Evolutionary conservation across 2,113 vertebrate genomes (phyloP), one percentile per base, ranked within the genome.

Genomic region (Emydura subglobosa): DNA sequence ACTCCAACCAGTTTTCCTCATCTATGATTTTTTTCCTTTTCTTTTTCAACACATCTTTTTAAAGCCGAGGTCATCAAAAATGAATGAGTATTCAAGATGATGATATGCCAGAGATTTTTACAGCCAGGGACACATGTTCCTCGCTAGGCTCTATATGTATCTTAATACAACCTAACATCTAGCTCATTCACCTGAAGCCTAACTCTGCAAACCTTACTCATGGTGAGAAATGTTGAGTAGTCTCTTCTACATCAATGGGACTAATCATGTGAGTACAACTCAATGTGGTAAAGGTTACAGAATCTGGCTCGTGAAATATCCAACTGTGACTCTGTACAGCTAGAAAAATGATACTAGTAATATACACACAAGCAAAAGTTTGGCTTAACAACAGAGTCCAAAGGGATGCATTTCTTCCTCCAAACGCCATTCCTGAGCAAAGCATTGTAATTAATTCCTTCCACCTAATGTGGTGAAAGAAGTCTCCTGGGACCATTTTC

Each of bases 361-460:
- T 51, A 68, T 1, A 85, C 53, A 34, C 19, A 78, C 29, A 68
- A 6, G 14, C 39, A 1, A 76, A 95, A 79, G 47, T 2, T 24
- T 76, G 53, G 86, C 7, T 79, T 92, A 81, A 95, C 53, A 57
- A 51, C 76, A 95, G 44, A 92, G 85, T 86, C 79, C 50, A 85
- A 22, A 95, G 87, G 49, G 59, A 97, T 91, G 22, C 9, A 84
- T 82, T 94, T 94, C 34, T 10, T 90, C 29, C 95, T 97, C 55
- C 44, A 82, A 19, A 96, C 90, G 51, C 6, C 25, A 87, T 83
- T 72, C 72, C 91, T 29, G n/a, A 94, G 31, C 50, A 90, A 95
- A 88, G 74, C 17, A 85, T 91, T 74, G 4, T 96, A 97, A 96
- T 96, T 89, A 97, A 95, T 94, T 97, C 94, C 76, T 91, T 44